Evolutionary conservation across 2,797 vertebrate species (phyloP).

Genomic region (Typhlichthys eigenmanni): DNA sequence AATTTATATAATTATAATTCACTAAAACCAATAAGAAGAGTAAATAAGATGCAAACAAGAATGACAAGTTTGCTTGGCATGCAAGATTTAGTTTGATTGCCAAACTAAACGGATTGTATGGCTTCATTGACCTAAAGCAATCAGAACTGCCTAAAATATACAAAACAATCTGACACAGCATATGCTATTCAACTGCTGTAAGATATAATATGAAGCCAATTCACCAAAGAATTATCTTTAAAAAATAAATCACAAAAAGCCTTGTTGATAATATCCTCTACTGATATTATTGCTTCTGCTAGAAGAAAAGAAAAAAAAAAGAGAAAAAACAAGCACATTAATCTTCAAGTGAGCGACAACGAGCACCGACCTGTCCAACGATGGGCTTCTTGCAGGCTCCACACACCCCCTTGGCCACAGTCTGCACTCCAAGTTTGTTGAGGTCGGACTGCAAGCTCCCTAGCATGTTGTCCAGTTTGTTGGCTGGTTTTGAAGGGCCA

Average conservation of each 20-base stretch:
- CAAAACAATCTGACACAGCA: slow-evolving; percentile 11
- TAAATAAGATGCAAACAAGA: too few species aligned
- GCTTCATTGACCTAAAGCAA: slow-evolving; percentile 16
- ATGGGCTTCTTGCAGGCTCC: slow-evolving; percentile 97
- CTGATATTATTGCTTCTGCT: too few species aligned
- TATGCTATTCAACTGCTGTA: slow-evolving; percentile 2
- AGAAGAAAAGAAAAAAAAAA: too few species aligned
- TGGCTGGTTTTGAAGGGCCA: slow-evolving; percentile 84
- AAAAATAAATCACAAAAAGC: neutral
- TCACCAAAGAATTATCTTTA: neutral
- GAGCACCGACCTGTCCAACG: slow-evolving; percentile 84
- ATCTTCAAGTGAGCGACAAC: too few species aligned
- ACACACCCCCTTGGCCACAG: slow-evolving; percentile 92
- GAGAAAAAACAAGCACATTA: too few species aligned
- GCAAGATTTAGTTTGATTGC: neutral
- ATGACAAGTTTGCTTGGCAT: too few species aligned
- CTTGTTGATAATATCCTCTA: too few species aligned
- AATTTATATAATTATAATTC: too few species aligned
- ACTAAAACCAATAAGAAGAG: too few species aligned
- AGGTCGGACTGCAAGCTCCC: slow-evolving; percentile 94
- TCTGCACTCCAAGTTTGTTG: slow-evolving; percentile 90
- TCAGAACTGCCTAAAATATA: slow-evolving; percentile 3
- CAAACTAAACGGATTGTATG: slow-evolving; percentile 11
- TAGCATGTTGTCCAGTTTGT: slow-evolving; percentile 95
- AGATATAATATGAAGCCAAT: slow-evolving; percentile 7